Conservation (phyloP, 2,888 invertebrate genomes). For the Laspeyria flexula region DNA sequence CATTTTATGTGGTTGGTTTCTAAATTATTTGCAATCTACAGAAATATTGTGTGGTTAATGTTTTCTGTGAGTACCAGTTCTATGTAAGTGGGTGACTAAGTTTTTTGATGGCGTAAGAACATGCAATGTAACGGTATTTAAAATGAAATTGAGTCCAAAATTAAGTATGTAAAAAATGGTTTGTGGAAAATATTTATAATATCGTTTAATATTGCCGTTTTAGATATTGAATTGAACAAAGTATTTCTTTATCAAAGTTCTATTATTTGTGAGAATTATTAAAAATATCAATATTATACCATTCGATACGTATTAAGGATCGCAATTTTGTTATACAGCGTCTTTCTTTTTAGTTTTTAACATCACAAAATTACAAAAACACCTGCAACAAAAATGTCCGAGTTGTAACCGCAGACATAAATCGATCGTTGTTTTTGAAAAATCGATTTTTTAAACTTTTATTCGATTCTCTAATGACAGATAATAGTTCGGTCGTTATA, state of each 20-base stretch:
- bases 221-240: constrained; percentile 13
- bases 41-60: constrained; percentile 26
- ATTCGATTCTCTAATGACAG: constrained; percentile 63
- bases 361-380: constrained; percentile 44
- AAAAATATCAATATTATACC: constrained; percentile 22
- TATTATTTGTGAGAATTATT: constrained; percentile 19
- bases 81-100: constrained; percentile 15
- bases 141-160: constrained; percentile 4
- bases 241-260: background rate
- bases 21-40: constrained; percentile 30
- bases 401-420: constrained; percentile 65
- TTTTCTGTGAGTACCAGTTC: constrained; percentile 8
- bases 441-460: constrained; percentile 57
- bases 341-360: constrained; percentile 21
- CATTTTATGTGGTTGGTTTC: constrained; percentile 29
- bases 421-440: constrained; percentile 64
- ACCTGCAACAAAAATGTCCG: constrained; percentile 54
- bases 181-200: constrained; percentile 13
- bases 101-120: constrained; percentile 6
- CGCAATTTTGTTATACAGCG: constrained; percentile 25
- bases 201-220: constrained; percentile 16
- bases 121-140: background rate
- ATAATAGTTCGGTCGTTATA: constrained; percentile 52
- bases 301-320: constrained; percentile 19
- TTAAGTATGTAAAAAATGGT: constrained; percentile 1